Evolutionary conservation across 2,797 vertebrate genomes (phyloP), one percentile per base, ranked within the genome.

Genomic region (Pelochelys cantorii): DNA sequence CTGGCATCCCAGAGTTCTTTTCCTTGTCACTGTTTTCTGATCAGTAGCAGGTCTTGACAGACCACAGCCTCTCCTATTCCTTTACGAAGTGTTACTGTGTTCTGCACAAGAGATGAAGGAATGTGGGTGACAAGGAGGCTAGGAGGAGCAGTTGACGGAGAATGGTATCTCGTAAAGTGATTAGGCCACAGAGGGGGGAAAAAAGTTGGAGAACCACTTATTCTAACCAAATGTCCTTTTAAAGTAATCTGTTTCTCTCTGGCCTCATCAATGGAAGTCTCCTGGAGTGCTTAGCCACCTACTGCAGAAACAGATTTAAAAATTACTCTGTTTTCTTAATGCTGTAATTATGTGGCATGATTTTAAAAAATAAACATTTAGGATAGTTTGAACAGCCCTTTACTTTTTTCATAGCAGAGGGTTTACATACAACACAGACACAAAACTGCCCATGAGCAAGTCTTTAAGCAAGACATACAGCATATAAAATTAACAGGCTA

Each of bases 51-150:
- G 23, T 74, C 27, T 15, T 78, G n/a, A n/a, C 56, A 77, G 37
- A 29, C 31, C 80, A 1, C 2, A 48, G 14, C 37, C 12, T 18
- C 1, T 15, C 5, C 34, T 0, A 0, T 11, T 83, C 14, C 37
- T 3, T 75, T 84, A 1, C 54, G 3, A 52, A 29, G 78, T 62
- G 29, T 77, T 74, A 14, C 0, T 14, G 37, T 59, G 37, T 84
- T 83, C 34, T n/a, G 48, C 31, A 3, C 17, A 11, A 23, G 48
- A 54, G 86, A 79, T 74, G 55, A n/a, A 5, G 7, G 31, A 83
- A 57, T 68, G 25, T n/a, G 53, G 31, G 55, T 25, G 5, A 8
- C 53, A 87, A 79, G 74, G 14, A 54, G 74, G 88, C 27, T 81
- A 20, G 25, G 77, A 48, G 9, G 57, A 37, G 54, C 31, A 22